A percentile compares a stretch with the other conserved stretches of the same genome.
Evolutionary conservation across 2,797 vertebrate species (phyloP).

Genomic region (Microctenopoma stevenorrisi): DNA sequence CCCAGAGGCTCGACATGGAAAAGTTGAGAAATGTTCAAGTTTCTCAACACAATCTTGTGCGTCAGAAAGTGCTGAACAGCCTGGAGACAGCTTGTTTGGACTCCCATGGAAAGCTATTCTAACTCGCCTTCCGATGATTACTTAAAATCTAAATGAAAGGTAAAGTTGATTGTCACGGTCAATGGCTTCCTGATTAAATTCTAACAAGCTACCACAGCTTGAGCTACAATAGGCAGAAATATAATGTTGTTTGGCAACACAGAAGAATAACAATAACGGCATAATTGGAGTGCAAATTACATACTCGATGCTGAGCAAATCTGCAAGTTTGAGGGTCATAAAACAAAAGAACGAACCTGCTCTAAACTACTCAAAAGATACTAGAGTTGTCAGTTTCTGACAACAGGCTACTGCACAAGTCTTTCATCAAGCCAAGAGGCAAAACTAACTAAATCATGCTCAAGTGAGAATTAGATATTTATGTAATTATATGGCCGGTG

Average conservation of each 20-base stretch:
- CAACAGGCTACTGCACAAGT: constrained; percentile 16
- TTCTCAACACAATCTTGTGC: no score
- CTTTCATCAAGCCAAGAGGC: not conserved
- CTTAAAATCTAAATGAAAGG: no score
- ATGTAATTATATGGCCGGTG: not conserved
- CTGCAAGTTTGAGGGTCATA: not conserved
- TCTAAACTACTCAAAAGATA: constrained; percentile 19
- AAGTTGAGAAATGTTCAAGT: no score
- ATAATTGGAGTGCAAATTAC: not conserved
- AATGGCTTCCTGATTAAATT: no score
- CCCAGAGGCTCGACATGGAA: no score
- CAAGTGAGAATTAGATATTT: not conserved
- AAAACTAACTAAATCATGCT: not conserved
- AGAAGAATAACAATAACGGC: constrained; percentile 2
- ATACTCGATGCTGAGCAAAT: not conserved
- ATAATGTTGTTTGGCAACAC: not conserved
- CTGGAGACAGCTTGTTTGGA: no score
- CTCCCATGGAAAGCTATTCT: no score
- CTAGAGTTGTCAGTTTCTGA: constrained; percentile 15
- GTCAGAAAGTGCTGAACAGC: no score
- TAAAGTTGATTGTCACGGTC: no score
- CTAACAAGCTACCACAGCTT: no score
- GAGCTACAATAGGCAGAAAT: no score
- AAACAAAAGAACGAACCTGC: not conserved
- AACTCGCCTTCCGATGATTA: no score